Evolutionary conservation across 2,113 vertebrate genomes (phyloP).

Genomic region (Platanista minor): DNA sequence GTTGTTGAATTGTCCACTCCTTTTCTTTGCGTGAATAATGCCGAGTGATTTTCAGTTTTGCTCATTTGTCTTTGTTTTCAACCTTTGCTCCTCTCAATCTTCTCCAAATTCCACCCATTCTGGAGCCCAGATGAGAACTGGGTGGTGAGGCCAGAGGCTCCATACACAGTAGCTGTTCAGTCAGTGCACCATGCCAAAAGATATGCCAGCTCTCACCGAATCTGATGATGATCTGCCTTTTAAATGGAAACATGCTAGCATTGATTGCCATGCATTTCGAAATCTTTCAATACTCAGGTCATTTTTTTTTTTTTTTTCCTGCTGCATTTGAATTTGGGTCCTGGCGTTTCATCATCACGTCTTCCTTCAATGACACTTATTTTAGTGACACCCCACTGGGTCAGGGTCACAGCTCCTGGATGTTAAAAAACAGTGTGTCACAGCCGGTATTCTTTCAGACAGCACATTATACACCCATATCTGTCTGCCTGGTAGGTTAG

Average conservation of each 20-base stretch:
- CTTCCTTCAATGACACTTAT: neutral
- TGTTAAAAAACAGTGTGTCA: neutral
- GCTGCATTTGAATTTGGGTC: neutral
- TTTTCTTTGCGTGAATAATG: neutral
- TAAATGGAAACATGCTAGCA: neutral
- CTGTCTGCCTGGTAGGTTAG: neutral
- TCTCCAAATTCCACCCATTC: neutral
- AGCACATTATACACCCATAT: neutral
- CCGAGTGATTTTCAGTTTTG: slow-evolving; percentile 2
- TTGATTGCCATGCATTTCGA: neutral
- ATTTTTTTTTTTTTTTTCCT: neutral
- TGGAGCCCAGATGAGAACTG: neutral
- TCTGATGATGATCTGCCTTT: neutral
- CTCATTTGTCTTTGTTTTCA: neutral
- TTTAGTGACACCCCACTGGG: neutral
- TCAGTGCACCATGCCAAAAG: neutral
- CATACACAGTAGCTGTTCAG: neutral
- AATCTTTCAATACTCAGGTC: neutral
- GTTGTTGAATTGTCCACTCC: neutral
- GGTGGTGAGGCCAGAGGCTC: neutral
- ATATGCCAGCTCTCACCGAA: neutral
- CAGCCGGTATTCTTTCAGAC: neutral
- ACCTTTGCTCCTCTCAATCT: neutral
- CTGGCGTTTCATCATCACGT: neutral
- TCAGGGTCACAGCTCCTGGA: neutral